Evolutionary conservation across 1,140 invertebrate species (phyloP).

Genomic region (Nautilus pompilius): DNA sequence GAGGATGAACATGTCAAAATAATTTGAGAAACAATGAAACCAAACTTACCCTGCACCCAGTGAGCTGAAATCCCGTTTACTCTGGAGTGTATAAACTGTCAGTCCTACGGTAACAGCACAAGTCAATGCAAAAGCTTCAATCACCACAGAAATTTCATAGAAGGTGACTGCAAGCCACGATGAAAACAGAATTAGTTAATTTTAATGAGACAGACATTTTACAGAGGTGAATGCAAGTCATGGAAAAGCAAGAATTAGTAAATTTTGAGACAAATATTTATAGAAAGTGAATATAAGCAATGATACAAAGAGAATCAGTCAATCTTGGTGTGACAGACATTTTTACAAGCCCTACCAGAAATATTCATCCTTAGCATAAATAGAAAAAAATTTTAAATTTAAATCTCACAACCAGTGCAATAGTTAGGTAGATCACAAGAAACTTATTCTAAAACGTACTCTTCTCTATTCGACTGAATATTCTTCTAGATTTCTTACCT

Average conservation of each 20-base stretch:
- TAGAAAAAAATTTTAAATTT: too few relatives aligned
- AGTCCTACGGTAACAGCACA: conserved; percentile 68
- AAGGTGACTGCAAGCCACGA: conserved; percentile 62
- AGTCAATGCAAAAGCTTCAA: conserved; percentile 74
- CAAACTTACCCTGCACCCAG: conserved; percentile 68
- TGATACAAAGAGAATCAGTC: conserved; percentile 2
- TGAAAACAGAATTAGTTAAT: conserved; percentile 1
- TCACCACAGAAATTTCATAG: conserved; percentile 68
- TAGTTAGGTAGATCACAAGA: too few relatives aligned
- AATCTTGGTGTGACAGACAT: too few relatives aligned
- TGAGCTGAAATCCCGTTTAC: conserved; percentile 76
- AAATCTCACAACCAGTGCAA: too few relatives aligned
- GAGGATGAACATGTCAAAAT: too few relatives aligned
- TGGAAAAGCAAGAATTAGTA: background rate
- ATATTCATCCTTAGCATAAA: too few relatives aligned
- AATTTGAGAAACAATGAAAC: too few relatives aligned
- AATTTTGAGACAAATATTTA: background rate
- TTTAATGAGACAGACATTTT: background rate
- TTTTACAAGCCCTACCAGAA: background rate
- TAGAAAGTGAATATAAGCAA: background rate
- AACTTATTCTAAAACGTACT: too few relatives aligned
- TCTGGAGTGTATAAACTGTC: conserved; percentile 76
- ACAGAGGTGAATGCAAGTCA: background rate
- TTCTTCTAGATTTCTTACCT: conserved; percentile 46
- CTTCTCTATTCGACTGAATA: too few relatives aligned